Conservation (phyloP, 2,113 vertebrate species). For the Leiothrix lutea region DNA sequence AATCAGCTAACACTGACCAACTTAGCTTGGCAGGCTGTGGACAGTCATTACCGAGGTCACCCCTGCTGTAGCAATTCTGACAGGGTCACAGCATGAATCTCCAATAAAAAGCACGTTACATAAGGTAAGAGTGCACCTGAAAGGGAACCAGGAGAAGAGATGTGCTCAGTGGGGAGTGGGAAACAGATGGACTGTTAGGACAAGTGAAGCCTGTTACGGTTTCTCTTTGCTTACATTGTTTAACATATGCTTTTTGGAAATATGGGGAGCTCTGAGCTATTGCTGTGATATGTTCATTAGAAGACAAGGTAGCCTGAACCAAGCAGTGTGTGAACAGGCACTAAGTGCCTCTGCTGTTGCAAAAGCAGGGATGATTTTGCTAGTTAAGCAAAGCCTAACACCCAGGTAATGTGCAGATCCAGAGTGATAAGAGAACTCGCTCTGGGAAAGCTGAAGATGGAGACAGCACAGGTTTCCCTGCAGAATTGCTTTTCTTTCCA, state of each 20-base stretch:
- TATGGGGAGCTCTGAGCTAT: slow-evolving; percentile 37
- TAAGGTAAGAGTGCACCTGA: slow-evolving; percentile 79
- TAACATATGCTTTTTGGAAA: slow-evolving; percentile 76
- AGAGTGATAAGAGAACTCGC: not conserved
- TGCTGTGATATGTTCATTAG: slow-evolving; percentile 76
- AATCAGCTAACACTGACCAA: slow-evolving; percentile 84
- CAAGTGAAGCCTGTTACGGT: slow-evolving; percentile 69
- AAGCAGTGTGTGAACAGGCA: not conserved
- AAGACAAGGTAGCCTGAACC: not conserved
- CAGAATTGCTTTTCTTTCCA: not conserved
- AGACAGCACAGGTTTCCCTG: not conserved
- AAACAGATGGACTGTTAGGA: slow-evolving; percentile 80
- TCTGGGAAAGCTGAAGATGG: not conserved
- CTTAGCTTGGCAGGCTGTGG: slow-evolving; percentile 79
- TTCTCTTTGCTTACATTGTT: slow-evolving; percentile 69
- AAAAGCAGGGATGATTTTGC: not conserved
- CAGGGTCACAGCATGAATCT: slow-evolving; percentile 82
- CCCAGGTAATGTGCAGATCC: not conserved
- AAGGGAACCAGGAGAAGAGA: slow-evolving; percentile 71
- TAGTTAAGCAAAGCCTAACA: not conserved
- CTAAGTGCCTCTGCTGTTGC: not conserved
- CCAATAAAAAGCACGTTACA: slow-evolving; percentile 77
- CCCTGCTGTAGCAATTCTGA: slow-evolving; percentile 80
- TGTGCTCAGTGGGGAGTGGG: slow-evolving; percentile 70
- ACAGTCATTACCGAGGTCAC: slow-evolving; percentile 83